Evolutionary conservation across 2,797 vertebrate genomes (phyloP).

Genomic region (Momotus momota): DNA sequence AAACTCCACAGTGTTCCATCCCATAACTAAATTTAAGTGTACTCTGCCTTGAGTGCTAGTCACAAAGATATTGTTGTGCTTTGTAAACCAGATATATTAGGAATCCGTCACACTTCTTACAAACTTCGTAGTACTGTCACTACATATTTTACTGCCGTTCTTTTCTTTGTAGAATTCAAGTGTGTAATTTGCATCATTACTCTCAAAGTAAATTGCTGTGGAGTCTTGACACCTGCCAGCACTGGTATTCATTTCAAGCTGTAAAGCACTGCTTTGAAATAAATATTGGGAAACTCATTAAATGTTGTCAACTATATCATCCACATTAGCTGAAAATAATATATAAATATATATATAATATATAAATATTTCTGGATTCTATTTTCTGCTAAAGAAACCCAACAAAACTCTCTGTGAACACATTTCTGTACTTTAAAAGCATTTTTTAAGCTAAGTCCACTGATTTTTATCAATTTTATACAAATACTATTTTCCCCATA

Average conservation of each 20-base stretch:
- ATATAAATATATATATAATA: too few relatives aligned
- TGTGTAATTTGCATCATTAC: conserved; percentile 62
- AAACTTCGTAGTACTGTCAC: conserved; percentile 25
- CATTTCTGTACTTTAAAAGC: neutral
- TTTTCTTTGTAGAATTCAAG: conserved; percentile 63
- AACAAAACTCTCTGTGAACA: neutral
- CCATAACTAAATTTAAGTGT: neutral
- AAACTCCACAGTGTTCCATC: neutral
- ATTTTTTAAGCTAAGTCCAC: neutral
- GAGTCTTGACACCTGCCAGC: conserved; percentile 72
- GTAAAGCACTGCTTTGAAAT: conserved; percentile 71
- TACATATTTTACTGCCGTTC: conserved; percentile 7
- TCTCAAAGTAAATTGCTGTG: conserved; percentile 60
- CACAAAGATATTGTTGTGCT: conserved; percentile 49
- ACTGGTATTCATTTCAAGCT: conserved; percentile 71
- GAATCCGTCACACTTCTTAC: conserved; percentile 1
- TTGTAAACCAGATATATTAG: neutral
- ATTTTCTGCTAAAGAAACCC: neutral
- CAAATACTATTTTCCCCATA: neutral
- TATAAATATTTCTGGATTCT: conserved; percentile 19
- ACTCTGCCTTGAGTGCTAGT: neutral
- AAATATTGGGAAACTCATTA: conserved; percentile 68
- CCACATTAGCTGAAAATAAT: conserved; percentile 33
- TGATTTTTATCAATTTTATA: neutral
- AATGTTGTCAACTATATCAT: conserved; percentile 55